Conservation (phyloP, 2,888 invertebrate genomes). For the Ferdinandea cuprea region DNA sequence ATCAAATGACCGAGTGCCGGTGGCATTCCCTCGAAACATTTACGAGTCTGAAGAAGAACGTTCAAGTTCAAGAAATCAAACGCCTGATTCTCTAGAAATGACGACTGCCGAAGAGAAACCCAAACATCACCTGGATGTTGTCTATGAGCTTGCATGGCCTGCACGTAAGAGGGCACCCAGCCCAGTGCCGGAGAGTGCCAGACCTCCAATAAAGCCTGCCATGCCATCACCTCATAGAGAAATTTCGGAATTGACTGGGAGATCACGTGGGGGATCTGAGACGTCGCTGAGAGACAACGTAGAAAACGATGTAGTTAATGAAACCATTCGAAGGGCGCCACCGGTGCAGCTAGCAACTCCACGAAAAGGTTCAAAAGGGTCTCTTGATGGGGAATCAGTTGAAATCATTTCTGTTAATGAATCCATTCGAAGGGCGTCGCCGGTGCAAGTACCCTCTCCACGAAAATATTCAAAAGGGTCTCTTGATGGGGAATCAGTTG, state of each 20-base stretch:
- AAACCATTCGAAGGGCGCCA: constrained; percentile 25
- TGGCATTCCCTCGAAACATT: constrained; percentile 45
- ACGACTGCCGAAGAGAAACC: background rate
- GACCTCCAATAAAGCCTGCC: constrained; percentile 40
- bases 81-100: constrained; percentile 17
- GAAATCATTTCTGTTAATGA: no score
- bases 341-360: constrained; percentile 45
- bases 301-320: no score
- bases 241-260: background rate
- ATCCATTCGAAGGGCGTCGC: constrained; percentile 34
- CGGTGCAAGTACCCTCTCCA: constrained; percentile 36
- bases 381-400: constrained; percentile 15
- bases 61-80: constrained; percentile 27
- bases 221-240: constrained; percentile 1
- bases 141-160: constrained; percentile 47
- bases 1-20: constrained; percentile 38
- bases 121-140: constrained; percentile 27
- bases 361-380: constrained; percentile 15
- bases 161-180: constrained; percentile 35
- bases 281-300: background rate
- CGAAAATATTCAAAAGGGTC: constrained; percentile 23
- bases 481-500: constrained; percentile 12
- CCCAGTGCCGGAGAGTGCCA: constrained; percentile 41
- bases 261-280: background rate
- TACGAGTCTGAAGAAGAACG: constrained; percentile 38